Percentiles rank a stretch among this genome's conserved stretches.
These are phyloP conservation scores for Porites cylindrica DNA, from an alignment of 92 coral and sea anemone genomes.

Conservation along the genomic window DNA sequence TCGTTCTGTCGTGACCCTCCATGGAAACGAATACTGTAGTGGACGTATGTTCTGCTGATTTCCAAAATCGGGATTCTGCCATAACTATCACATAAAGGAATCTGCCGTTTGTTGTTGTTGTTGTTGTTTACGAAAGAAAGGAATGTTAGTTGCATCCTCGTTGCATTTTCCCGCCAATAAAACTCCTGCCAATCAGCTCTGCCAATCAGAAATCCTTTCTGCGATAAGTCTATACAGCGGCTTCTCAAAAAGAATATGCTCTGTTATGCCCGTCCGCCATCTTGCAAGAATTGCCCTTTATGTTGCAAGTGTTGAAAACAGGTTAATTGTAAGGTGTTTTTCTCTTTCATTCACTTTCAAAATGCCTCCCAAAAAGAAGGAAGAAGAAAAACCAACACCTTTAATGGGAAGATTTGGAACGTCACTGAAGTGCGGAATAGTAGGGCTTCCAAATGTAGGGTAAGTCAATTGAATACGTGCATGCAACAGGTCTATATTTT, in stretches of 20 bases:
- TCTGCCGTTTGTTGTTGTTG: no score
- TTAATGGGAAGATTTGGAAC: conserved; percentile 98
- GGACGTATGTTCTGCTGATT: no score
- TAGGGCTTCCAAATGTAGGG: conserved; percentile 99
- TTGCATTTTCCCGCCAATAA: conserved; percentile 37
- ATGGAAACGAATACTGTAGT: no score
- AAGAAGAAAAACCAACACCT: conserved; percentile 87
- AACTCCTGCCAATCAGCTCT: conserved; percentile 3
- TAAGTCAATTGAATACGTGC: conserved; percentile 48
- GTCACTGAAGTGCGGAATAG: conserved; percentile 95
- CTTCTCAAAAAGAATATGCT: conserved; percentile 45
- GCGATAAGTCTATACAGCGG: conserved; percentile 23
- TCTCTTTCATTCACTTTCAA: conserved; percentile 58
- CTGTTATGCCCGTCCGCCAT: conserved; percentile 76
- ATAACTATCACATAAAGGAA: no score
- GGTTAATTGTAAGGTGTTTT: conserved; percentile 52
- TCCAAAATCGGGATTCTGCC: no score
- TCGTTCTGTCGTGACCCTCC: no score
- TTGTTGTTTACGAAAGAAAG: no score
- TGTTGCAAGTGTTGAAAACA: conserved; percentile 12
- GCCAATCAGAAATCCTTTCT: conserved; percentile 20
- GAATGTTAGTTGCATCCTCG: background rate
- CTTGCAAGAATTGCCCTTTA: conserved; percentile 40
- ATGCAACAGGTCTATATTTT: conserved; percentile 12
- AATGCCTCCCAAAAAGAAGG: conserved; percentile 99